phyloP scores from a whole-genome alignment of 2,888 invertebrate genomes.

The Drosophila nigritarsus region DNA sequence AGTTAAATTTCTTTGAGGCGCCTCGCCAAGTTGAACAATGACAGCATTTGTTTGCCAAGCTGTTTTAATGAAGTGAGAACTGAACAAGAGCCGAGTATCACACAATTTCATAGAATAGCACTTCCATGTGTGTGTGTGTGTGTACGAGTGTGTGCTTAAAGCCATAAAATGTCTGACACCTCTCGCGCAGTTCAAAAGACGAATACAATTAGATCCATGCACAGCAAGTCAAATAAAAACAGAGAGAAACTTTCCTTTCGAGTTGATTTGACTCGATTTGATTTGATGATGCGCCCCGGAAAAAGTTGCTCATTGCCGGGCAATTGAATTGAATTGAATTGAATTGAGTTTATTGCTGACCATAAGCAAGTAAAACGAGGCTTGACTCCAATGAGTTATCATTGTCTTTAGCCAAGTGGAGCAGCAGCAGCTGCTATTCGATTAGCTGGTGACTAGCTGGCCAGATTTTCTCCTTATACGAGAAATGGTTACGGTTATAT shows the following conservation, averaged over 20 bases:
- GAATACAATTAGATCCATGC: slow-evolving; percentile 43
- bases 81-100: slow-evolving; percentile 13
- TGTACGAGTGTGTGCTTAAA: slow-evolving; percentile 3
- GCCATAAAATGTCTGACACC: slow-evolving; percentile 69
- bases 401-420: slow-evolving; percentile 71
- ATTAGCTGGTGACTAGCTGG: slow-evolving; percentile 27
- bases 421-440: slow-evolving; percentile 33
- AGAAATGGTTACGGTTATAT: slow-evolving; percentile 53
- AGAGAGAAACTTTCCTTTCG: slow-evolving; percentile 58
- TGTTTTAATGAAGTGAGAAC: slow-evolving; percentile 26
- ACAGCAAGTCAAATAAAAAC: slow-evolving; percentile 38
- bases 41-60: slow-evolving; percentile 27
- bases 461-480: slow-evolving; percentile 62
- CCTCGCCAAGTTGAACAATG: slow-evolving; percentile 27
- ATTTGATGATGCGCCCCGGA: slow-evolving; percentile 59
- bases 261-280: slow-evolving; percentile 62
- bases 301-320: slow-evolving; percentile 60
- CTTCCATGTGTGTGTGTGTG: background rate
- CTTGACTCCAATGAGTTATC: slow-evolving; percentile 65
- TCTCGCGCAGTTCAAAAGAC: slow-evolving; percentile 39
- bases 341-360: slow-evolving; percentile 64
- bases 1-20: slow-evolving; percentile 30
- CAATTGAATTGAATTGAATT: slow-evolving; percentile 69
- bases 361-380: slow-evolving; percentile 38
- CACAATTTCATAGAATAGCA: slow-evolving; percentile 15